Base-by-base conservation (phyloP, 2,797 vertebrate genomes). In the Toxotes lorentzi region DNA sequence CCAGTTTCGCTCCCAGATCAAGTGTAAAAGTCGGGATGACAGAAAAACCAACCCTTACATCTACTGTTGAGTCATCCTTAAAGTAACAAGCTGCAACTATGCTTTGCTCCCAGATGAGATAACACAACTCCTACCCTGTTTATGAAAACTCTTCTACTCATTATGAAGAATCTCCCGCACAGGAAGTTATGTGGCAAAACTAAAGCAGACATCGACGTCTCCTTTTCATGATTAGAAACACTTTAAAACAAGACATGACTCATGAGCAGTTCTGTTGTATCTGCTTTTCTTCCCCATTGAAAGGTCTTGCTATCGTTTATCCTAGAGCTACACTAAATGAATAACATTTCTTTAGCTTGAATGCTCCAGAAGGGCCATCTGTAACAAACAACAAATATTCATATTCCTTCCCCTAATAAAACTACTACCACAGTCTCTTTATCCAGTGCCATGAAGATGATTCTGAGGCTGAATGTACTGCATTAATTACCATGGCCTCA, bases 351-450 rank as follows among this genome's bases (percentile, higher is more conserved):
- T 67, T 32, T 19, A 23, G 53, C 40, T 63, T 8, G 50, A 73
- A 58, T 16, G 43, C 62, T 57, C 23, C 38, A 41, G 51, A 63
- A 34, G 63, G 47, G 12, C 7, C 11, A 2, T 19, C 57, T 56
- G 4, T 23, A 73, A 73, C 27, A 61, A 60, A 78, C 24, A 84
- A 69, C 50, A 66, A 45, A 76, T 47, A 43, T 47, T 70, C 53
- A 48, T 34, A 27, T 32, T 51, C 14, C 6, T 65, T 54, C 40
- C 70, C 16, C 51, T 35, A 12, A 72, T 10, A 12, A 43, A 67
- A 23, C n/a, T 40, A 32, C 54, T 19, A 23, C 11, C 23, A 11
- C 1, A 16, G 23, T 50, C 17, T 76, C 27, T 73, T 65, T 58
- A 57, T 76, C 61, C 51, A 60, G 3, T 8, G 1, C 57, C 45